Base-by-base conservation (phyloP, 2,797 vertebrate species). In the Micropoecilia bifurca region DNA sequence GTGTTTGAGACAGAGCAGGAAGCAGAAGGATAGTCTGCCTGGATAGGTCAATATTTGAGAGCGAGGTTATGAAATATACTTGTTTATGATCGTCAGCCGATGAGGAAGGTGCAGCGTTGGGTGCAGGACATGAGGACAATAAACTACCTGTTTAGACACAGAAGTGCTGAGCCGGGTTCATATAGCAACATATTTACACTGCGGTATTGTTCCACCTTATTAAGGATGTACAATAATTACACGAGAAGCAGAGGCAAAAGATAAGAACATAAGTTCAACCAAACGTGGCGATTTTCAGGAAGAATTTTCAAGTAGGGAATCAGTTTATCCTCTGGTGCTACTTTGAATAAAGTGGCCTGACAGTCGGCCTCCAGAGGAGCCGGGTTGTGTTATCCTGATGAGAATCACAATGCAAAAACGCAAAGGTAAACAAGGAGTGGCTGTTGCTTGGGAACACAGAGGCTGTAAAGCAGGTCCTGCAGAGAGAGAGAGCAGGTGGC, bases 391-490 rank as follows among this genome's bases (percentile, higher is more conserved):
- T 90, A 87, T 86, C 93, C 90, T 90, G 90, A 90, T 73, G 87
- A 91, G 89, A 91, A 90, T 89, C 92, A 92, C 92, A 91, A 93
- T 92, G 93, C 93, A 93, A 95, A 94, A 95, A 93, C 85, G 86
- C 83, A 91, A 92, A 92, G 90, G 92, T 94, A 95, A 95, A 95
- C 95, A 96, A 95, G 95, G 94, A 94, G 92, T 88, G 95, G 88
- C 92, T 92, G 95, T 95, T 95, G 95, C 94, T 90, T 90, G 85
- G 95, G 71, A 93, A 96, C 93, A 85, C 63, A 82, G 82, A 48
- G 85, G 92, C 82, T 79, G 84, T 93, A 88, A 90, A 92, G 88
- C 83, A 61, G 82, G 80, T 88, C 90, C 77, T n/a, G 85, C 76
- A 77, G 85, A 83, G 28, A 43, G 47, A 76, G 57, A 46, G 75